Evolutionary conservation across 2,113 vertebrate species (phyloP).

Genomic region (Calcarius ornatus): DNA sequence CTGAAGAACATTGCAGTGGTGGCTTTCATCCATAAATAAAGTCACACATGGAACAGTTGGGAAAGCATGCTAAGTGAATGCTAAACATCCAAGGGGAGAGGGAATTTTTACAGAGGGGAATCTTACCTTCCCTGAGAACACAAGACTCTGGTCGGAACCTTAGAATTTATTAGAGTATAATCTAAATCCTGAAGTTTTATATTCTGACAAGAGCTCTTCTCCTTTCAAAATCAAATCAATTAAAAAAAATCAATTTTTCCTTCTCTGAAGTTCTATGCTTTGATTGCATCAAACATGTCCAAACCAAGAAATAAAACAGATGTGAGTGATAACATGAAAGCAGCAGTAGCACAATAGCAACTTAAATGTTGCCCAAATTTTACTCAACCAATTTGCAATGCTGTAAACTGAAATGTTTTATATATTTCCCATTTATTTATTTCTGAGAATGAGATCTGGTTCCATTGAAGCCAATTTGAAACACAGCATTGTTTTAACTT

Average conservation of each 20-base stretch:
- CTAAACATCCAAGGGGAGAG: not conserved
- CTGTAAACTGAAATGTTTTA: not conserved
- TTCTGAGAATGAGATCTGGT: not conserved
- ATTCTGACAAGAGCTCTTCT: not conserved
- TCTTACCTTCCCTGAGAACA: not conserved
- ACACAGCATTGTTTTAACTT: not conserved
- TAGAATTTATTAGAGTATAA: not conserved
- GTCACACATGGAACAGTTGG: not conserved
- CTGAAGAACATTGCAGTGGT: conserved; percentile 24
- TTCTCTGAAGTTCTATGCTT: not conserved
- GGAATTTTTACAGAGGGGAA: not conserved
- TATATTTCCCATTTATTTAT: not conserved
- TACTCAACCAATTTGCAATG: not conserved
- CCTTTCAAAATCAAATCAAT: not conserved
- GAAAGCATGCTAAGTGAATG: not conserved
- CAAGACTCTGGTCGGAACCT: not conserved
- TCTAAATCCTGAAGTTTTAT: not conserved
- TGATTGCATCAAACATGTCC: not conserved
- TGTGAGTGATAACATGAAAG: conserved; percentile 1
- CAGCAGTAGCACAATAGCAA: not conserved
- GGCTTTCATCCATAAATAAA: conserved; percentile 37
- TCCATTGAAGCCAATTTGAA: not conserved
- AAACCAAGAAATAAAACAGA: not conserved
- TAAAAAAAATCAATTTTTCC: not conserved
- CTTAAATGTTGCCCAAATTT: not conserved